Percentiles rank a stretch among this genome's conserved stretches.
These are phyloP conservation scores for Mesocricetus auratus DNA, from an alignment of 2,113 vertebrate species.

Conservation along the genomic window DNA sequence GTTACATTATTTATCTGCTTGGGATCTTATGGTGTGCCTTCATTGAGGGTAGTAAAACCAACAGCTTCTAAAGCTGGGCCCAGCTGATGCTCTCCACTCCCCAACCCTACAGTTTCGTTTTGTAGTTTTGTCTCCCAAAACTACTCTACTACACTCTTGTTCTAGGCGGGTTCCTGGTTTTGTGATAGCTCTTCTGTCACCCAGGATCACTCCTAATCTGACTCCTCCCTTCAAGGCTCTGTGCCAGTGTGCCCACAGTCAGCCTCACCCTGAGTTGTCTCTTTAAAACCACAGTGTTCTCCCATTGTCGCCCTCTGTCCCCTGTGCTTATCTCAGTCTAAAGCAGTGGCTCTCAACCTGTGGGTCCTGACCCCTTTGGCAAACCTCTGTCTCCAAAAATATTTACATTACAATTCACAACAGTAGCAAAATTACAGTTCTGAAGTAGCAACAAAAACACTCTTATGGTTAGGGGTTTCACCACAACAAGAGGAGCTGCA, in stretches of 20 bases:
- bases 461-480: not conserved
- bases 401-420: not conserved
- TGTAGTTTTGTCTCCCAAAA: not conserved
- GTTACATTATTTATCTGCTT: not conserved
- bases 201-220: not conserved
- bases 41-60: not conserved
- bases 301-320: not conserved
- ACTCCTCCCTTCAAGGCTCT: not conserved
- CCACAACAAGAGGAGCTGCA: not conserved
- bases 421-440: not conserved
- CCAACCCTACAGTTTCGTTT: not conserved
- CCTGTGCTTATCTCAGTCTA: not conserved
- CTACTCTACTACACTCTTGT: not conserved
- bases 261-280: not conserved
- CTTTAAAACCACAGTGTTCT: not conserved
- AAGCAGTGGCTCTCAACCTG: not conserved
- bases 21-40: not conserved
- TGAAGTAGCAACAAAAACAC: not conserved
- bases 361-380: not conserved
- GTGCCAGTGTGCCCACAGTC: not conserved
- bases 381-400: not conserved
- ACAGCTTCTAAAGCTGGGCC: not conserved
- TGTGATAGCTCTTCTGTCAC: not conserved
- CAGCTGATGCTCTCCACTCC: rapidly evolving
- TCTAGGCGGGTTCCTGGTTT: not conserved